Percentiles rank a stretch among this genome's conserved stretches.
phyloP scores from a whole-genome alignment of 1,140 invertebrate genomes.

The Drosophila elegans region DNA sequence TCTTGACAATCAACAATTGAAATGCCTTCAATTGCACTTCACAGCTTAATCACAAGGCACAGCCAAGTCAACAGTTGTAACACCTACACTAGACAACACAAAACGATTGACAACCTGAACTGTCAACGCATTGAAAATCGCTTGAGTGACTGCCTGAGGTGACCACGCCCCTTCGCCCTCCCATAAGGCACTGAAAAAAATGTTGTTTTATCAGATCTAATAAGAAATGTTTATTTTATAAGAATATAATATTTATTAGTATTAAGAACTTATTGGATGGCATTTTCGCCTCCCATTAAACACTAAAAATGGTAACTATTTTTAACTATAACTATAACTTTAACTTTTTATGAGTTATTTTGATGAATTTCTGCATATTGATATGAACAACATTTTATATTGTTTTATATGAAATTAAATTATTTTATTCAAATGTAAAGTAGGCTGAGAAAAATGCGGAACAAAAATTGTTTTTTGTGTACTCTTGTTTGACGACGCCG shows the following conservation, averaged over 20 bases:
- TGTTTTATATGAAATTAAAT: too few relatives aligned
- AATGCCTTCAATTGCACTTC: constrained; percentile 60
- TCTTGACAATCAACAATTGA: constrained; percentile 63
- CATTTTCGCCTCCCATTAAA: too few relatives aligned
- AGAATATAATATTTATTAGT: too few relatives aligned
- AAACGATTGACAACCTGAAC: constrained; percentile 76
- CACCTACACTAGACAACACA: constrained; percentile 64
- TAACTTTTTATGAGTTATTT: too few relatives aligned
- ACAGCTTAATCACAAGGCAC: constrained; percentile 66
- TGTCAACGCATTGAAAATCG: constrained; percentile 76
- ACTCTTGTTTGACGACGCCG: constrained; percentile 33
- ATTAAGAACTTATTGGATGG: background rate
- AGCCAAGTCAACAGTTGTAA: constrained; percentile 52
- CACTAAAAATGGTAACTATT: too few relatives aligned
- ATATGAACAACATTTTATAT: too few relatives aligned
- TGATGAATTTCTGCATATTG: too few relatives aligned
- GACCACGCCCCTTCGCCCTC: constrained; percentile 43
- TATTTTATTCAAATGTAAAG: background rate
- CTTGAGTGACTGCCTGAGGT: constrained; percentile 59
- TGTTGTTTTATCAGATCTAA: background rate
- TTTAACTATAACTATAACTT: too few relatives aligned
- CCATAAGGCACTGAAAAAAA: constrained; percentile 7
- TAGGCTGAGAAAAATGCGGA: too few relatives aligned
- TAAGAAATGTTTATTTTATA: background rate
- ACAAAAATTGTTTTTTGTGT: background rate